Conservation (phyloP, 2,888 invertebrate genomes). For the Papilio demoleus region DNA sequence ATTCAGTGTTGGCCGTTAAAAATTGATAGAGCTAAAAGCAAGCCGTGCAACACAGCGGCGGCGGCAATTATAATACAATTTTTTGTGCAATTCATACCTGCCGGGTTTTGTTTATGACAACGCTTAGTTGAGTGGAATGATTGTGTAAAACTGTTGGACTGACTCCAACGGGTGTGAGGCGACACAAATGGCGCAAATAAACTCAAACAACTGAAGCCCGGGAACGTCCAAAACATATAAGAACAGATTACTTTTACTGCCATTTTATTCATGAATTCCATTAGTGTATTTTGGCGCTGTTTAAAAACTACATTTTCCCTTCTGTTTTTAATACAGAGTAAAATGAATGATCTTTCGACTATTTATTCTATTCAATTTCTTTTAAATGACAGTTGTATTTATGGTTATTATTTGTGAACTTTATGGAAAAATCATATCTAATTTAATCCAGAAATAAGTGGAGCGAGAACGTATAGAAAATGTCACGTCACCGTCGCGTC, state of each 20-base stretch:
- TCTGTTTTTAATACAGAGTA: background rate
- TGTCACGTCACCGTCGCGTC: background rate
- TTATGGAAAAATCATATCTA: constrained; percentile 1
- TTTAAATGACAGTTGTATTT: background rate
- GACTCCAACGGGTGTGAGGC: constrained; percentile 72
- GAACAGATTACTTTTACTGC: constrained; percentile 49
- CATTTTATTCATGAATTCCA: constrained; percentile 18
- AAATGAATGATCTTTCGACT: background rate
- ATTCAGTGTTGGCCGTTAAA: constrained; percentile 54
- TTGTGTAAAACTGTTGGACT: constrained; percentile 82
- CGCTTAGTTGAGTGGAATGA: constrained; percentile 84
- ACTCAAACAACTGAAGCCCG: constrained; percentile 71
- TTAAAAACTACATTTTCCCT: background rate
- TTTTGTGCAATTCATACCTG: constrained; percentile 81
- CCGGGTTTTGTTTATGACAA: constrained; percentile 80
- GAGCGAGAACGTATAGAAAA: constrained; percentile 10
- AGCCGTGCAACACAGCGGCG: constrained; percentile 70
- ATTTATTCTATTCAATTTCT: too few species aligned
- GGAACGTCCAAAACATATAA: constrained; percentile 46
- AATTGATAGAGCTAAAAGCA: constrained; percentile 62
- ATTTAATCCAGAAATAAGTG: constrained; percentile 47
- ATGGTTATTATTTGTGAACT: background rate
- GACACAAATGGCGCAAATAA: constrained; percentile 79
- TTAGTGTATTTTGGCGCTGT: background rate
- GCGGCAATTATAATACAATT: constrained; percentile 79